Conservation (phyloP, 2,113 vertebrate genomes). For the Laticauda laticaudata region DNA sequence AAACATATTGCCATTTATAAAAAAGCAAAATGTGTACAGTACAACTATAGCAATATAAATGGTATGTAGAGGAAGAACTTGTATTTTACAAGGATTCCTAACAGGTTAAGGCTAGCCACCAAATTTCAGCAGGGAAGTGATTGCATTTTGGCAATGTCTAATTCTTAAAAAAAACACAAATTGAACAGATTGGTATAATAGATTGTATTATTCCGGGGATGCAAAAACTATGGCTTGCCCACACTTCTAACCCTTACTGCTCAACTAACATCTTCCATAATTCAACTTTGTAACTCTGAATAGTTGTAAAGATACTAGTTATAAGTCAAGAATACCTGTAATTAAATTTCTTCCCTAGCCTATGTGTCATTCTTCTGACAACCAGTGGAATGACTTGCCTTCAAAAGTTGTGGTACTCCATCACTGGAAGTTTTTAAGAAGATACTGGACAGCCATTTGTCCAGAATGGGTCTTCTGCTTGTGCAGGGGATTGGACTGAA, state of each 20-base stretch:
- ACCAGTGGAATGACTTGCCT: background rate
- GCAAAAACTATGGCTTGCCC: background rate
- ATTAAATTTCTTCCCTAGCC: background rate
- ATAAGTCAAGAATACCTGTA: background rate
- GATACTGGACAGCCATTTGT: background rate
- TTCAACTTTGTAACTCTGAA: background rate
- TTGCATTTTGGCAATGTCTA: background rate
- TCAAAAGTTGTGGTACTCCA: background rate
- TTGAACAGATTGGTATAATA: background rate
- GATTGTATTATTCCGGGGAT: background rate
- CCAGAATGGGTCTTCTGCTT: background rate
- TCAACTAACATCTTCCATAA: background rate
- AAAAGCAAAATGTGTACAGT: background rate
- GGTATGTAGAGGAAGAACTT: background rate
- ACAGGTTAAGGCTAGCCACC: background rate
- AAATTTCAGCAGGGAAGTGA: background rate
- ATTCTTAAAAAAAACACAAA: background rate
- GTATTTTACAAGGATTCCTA: background rate
- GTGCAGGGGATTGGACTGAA: background rate
- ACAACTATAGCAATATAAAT: background rate
- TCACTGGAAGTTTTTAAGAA: background rate
- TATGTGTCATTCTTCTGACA: background rate
- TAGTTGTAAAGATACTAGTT: background rate
- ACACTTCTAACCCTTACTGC: background rate
- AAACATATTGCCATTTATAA: background rate